Base-by-base conservation (phyloP, 2,888 invertebrate species). In the Chaitophorus viminalis region DNA sequence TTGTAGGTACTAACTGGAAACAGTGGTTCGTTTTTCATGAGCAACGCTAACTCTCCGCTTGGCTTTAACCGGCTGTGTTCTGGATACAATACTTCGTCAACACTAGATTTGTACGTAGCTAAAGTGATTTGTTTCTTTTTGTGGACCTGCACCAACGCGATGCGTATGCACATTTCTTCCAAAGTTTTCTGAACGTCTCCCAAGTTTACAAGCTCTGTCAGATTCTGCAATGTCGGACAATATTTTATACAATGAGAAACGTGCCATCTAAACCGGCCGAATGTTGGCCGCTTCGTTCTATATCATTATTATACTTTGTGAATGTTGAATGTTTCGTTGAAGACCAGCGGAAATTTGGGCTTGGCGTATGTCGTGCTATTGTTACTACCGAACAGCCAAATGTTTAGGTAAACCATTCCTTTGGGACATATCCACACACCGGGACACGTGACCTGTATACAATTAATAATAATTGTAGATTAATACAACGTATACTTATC, bases 401-500 rank as follows among this genome's bases (percentile, higher is more conserved):
- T 92, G 89, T 94, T 94, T 46, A 96, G 92, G 14, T 95, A 94
- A 17, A 95, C 93, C 90, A 94, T 94, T n/a, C 96, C 96, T 91
- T 94, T 94, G 89, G 95, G 94, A 90, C 95, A 95, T 54, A 96
- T 92, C 95, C 96, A 96, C 25, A 96, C 96, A 60, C 96, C 96
- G n/a, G 96, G 96, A 91, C 96, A 96, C 88, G 95, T 94, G 52
- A 96, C 93, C 95, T 95, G 31, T 33, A 18, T 2, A n/a, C 39
- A 36, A 6, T 36, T 36, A 36, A 9, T 46, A 46, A 46, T 9
- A 46, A 46, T 9, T 46, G 11, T 36, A 68, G 2, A 70, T 17
- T 18, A 18, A 29, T 21, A 46, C 52, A 31, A 70, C 14, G 25
- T 21, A 36, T 2, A 6, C 11, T 3, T 39, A 39, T 39, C 36